These are phyloP conservation scores for Protosalanx chinensis DNA, from an alignment of 2,797 vertebrate species.

Conservation along the genomic window DNA sequence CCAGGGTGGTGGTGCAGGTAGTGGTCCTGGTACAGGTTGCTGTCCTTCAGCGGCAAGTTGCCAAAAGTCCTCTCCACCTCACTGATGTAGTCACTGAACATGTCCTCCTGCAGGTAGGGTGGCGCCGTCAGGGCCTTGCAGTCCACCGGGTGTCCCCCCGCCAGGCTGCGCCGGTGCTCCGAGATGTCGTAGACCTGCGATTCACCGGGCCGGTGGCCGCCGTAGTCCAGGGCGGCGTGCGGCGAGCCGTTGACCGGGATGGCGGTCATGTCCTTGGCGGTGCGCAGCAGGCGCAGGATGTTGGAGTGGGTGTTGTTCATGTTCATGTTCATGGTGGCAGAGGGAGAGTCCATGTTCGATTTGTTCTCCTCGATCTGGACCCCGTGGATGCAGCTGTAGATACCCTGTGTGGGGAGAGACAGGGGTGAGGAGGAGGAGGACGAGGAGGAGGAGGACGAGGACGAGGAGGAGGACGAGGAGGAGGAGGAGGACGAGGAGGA, in stretches of 20 bases:
- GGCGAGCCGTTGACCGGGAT: slow-evolving; percentile 85
- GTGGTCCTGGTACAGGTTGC: slow-evolving; percentile 97
- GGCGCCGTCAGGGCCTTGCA: slow-evolving; percentile 66
- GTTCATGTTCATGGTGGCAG: slow-evolving; percentile 96
- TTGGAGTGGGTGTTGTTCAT: slow-evolving; percentile 99
- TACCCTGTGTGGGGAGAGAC: slow-evolving; percentile 79
- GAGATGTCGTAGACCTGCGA: slow-evolving; percentile 95
- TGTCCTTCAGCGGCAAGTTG: slow-evolving; percentile 97
- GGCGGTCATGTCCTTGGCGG: slow-evolving; percentile 98
- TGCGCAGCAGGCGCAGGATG: slow-evolving; percentile 95
- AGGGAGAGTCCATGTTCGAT: slow-evolving; percentile 92
- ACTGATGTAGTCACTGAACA: slow-evolving; percentile 97
- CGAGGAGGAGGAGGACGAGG: slow-evolving; percentile 1
- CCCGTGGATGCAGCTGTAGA: slow-evolving; percentile 99
- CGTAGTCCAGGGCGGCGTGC: slow-evolving; percentile 91
- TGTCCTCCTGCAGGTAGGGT: slow-evolving; percentile 89
- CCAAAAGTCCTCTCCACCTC: slow-evolving; percentile 99
- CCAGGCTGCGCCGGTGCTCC: slow-evolving; percentile 90
- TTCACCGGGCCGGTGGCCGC: slow-evolving; percentile 85
- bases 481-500: slow-evolving; percentile 20
- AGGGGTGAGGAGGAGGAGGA: slow-evolving; percentile 8
- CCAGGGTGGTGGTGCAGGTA: slow-evolving; percentile 93
- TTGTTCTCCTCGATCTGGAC: slow-evolving; percentile 97
- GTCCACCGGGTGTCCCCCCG: slow-evolving; percentile 82
- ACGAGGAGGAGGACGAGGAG: slow-evolving; percentile 28